Conservation (phyloP, 2,113 vertebrate genomes). For the Quiscalus mexicanus region DNA sequence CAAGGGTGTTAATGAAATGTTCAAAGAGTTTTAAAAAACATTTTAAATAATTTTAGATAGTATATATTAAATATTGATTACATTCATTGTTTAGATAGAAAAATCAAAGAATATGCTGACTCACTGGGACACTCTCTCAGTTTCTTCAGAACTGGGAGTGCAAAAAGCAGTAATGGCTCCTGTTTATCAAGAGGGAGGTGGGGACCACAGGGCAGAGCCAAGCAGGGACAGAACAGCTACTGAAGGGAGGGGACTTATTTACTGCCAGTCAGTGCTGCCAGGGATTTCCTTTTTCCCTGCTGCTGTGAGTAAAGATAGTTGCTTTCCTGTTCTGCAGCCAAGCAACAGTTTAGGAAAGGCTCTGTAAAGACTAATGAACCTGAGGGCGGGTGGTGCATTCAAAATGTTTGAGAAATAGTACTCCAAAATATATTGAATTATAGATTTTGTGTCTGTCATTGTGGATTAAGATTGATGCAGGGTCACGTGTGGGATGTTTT, state of each 20-base stretch:
- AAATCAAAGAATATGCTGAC: not conserved
- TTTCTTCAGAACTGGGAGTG: not conserved
- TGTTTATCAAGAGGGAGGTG: not conserved
- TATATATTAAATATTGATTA: not conserved
- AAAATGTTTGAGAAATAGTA: constrained; percentile 41
- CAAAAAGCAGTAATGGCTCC: not conserved
- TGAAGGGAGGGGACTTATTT: not conserved
- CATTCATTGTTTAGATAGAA: not conserved
- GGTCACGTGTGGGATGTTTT: not conserved
- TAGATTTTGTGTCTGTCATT: not conserved
- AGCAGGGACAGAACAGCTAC: not conserved
- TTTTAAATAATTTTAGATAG: not conserved
- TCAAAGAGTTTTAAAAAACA: not conserved
- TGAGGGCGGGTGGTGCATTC: not conserved
- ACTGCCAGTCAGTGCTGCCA: not conserved
- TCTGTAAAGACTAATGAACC: not conserved
- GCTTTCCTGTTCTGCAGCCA: not conserved
- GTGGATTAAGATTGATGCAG: not conserved
- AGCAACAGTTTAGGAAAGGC: not conserved
- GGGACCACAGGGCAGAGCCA: not conserved
- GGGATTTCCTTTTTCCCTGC: not conserved
- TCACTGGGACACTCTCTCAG: not conserved
- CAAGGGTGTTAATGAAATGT: not conserved
- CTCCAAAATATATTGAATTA: not conserved
- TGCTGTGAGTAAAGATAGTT: rapidly evolving